Conservation (phyloP, 2,113 vertebrate species). For the Benitochromis conjunctus region DNA sequence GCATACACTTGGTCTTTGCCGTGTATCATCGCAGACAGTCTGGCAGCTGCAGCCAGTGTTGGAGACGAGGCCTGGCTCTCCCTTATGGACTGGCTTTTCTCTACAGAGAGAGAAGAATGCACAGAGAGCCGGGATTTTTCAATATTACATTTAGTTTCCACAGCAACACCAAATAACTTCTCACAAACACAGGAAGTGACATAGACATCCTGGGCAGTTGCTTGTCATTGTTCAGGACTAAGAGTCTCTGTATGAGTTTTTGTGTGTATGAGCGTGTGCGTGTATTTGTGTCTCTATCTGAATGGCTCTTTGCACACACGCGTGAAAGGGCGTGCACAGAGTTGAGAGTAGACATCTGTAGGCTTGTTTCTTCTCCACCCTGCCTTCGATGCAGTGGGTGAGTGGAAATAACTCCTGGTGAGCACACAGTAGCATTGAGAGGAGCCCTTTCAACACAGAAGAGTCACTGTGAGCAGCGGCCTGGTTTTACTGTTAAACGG, state of each 20-base stretch:
- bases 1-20: constrained; percentile 83
- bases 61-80: constrained; percentile 70
- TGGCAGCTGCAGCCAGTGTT: constrained; percentile 69
- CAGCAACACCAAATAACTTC: constrained; percentile 57
- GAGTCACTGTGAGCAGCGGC: constrained; percentile 53
- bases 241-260: not conserved
- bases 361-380: constrained; percentile 41
- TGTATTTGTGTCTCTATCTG: not conserved
- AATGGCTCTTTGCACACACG: constrained; percentile 6
- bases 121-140: constrained; percentile 27
- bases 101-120: constrained; percentile 47
- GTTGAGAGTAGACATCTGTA: constrained; percentile 32
- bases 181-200: constrained; percentile 70
- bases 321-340: constrained; percentile 9
- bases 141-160: constrained; percentile 63
- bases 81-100: constrained; percentile 77
- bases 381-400: constrained; percentile 1
- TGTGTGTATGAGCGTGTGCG: not conserved
- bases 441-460: constrained; percentile 47
- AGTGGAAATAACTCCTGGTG: constrained; percentile 60
- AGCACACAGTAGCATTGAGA: constrained; percentile 66
- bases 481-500: constrained; percentile 46
- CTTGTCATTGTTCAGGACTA: constrained; percentile 59
- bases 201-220: constrained; percentile 59
- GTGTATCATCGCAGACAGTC: constrained; percentile 78